Evolutionary conservation across 1,140 invertebrate genomes (phyloP).

Genomic region (Drosophila sturtevanti): DNA sequence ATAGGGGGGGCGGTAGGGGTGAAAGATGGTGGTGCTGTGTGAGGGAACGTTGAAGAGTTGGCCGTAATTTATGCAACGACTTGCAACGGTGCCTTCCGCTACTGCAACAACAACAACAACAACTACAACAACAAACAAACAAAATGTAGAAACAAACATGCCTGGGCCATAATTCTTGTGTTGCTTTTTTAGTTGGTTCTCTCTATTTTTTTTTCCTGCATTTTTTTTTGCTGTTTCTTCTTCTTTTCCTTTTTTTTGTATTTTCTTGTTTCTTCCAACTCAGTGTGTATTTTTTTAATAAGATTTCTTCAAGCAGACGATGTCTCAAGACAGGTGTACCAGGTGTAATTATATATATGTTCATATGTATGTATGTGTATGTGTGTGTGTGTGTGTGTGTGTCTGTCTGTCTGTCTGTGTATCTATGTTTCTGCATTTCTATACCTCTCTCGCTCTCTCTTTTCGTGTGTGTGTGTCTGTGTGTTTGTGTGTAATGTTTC

Average conservation of each 20-base stretch:
- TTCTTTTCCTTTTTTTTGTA: conserved; percentile 45
- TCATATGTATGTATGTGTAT: conserved; percentile 2
- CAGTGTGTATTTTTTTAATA: conserved; percentile 63
- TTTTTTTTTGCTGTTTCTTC: conserved; percentile 24
- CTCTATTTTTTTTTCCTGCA: not conserved
- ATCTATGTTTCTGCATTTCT: conserved; percentile 49
- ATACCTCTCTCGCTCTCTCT: not conserved
- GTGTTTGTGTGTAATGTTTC: conserved; percentile 72
- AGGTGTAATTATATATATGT: conserved; percentile 37
- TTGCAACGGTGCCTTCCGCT: conserved; percentile 77
- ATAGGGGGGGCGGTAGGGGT: not conserved
- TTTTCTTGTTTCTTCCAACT: conserved; percentile 25
- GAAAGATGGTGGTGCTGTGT: not conserved
- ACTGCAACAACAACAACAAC: conserved; percentile 56
- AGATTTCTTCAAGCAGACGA: conserved; percentile 75
- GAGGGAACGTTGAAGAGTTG: conserved; percentile 14
- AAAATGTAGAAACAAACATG: conserved; percentile 56
- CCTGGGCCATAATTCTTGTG: conserved; percentile 40
- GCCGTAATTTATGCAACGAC: conserved; percentile 72
- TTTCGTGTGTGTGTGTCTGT: conserved; percentile 37
- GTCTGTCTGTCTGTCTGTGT: conserved; percentile 8
- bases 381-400: conserved; percentile 5
- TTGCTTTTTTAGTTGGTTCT: conserved; percentile 1
- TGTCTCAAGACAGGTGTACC: conserved; percentile 72
- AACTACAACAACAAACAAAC: conserved; percentile 25